A percentile compares a stretch with the other conserved stretches of the same genome.
These are phyloP conservation scores for Erynnis tages DNA, from an alignment of 2,888 invertebrate genomes.

Conservation along the genomic window DNA sequence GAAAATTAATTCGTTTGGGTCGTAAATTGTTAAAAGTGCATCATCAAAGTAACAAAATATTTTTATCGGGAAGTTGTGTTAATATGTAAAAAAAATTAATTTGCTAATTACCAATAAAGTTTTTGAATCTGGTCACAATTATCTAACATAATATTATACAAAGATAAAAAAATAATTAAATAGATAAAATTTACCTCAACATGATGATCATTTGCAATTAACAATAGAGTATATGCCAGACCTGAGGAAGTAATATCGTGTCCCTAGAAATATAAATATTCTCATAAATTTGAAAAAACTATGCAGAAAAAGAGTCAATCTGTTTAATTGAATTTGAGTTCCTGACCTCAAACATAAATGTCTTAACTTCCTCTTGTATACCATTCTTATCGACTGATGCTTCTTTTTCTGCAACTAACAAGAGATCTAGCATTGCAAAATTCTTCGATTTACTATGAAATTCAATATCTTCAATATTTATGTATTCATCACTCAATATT, in stretches of 20 bases:
- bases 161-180: too few relatives aligned
- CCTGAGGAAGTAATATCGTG: constrained; percentile 83
- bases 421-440: constrained; percentile 78
- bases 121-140: too few relatives aligned
- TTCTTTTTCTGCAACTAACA: constrained; percentile 67
- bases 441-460: constrained; percentile 64
- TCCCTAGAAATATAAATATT: constrained; percentile 79
- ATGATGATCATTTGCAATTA: constrained; percentile 72
- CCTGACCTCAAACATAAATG: constrained; percentile 83
- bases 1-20: too few relatives aligned
- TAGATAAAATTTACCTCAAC: constrained; percentile 54
- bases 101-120: too few relatives aligned
- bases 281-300: too few relatives aligned
- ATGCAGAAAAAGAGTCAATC: too few relatives aligned
- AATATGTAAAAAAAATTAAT: too few relatives aligned
- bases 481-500: constrained; percentile 51
- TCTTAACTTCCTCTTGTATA: constrained; percentile 83
- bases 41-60: too few relatives aligned
- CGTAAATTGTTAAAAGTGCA: too few relatives aligned
- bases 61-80: too few relatives aligned
- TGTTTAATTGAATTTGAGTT: background rate
- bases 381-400: constrained; percentile 71
- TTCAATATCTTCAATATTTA: constrained; percentile 44
- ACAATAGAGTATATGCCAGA: constrained; percentile 70
- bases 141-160: too few relatives aligned